phyloP scores from a whole-genome alignment of 1,140 invertebrate species.

The Heliconius hermathena region DNA sequence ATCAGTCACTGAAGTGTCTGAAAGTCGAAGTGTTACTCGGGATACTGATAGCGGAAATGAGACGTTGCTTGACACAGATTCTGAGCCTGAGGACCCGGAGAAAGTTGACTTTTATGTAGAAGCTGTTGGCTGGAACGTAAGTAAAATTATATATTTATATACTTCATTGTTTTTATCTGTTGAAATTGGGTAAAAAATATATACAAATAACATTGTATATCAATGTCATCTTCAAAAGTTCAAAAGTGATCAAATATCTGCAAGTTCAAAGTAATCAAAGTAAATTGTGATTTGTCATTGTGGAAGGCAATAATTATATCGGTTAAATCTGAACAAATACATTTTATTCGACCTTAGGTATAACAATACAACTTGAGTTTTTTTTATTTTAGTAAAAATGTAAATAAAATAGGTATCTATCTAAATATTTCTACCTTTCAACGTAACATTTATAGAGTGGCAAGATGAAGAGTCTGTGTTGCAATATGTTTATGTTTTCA shows the following conservation, averaged over 20 bases:
- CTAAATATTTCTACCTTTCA: not conserved
- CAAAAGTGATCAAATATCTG: not conserved
- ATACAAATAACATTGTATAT: not conserved
- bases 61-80: slow-evolving; percentile 80
- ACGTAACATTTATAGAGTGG: slow-evolving; percentile 17
- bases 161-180: not conserved
- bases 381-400: too few relatives aligned
- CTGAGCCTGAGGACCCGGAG: slow-evolving; percentile 80
- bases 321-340: not conserved
- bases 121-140: slow-evolving; percentile 88
- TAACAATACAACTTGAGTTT: too few relatives aligned
- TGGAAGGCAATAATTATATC: not conserved
- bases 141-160: slow-evolving; percentile 49
- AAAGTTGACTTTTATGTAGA: slow-evolving; percentile 83
- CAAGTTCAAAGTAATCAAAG: not conserved
- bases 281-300: not conserved
- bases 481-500: slow-evolving; percentile 23
- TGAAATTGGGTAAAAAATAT: not conserved
- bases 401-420: too few relatives aligned
- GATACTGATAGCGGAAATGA: slow-evolving; percentile 82
- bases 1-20: slow-evolving; percentile 61
- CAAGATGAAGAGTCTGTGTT: slow-evolving; percentile 23
- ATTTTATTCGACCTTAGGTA: too few relatives aligned
- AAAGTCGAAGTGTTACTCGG: slow-evolving; percentile 58
- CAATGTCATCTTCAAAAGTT: not conserved